A percentile compares a stretch with the other conserved stretches of the same genome.
Evolutionary conservation across 2,888 invertebrate genomes (phyloP).

Genomic region (Cartodere bifasciata): DNA sequence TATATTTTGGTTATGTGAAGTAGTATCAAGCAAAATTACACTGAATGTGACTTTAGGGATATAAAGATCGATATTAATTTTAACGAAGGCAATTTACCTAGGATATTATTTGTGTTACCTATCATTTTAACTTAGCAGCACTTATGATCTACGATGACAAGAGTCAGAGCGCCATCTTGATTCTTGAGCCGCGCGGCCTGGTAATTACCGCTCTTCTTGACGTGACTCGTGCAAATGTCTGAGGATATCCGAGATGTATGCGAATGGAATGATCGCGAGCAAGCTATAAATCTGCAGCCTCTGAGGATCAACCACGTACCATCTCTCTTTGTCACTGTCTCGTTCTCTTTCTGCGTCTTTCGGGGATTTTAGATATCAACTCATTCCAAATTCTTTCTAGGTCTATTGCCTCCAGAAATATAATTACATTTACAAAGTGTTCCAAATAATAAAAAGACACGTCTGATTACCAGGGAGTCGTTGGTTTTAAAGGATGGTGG

Average conservation of each 20-base stretch:
- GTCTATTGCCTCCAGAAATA: neutral
- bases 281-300: constrained; percentile 27
- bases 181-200: no score
- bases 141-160: constrained; percentile 27
- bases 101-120: constrained; percentile 21
- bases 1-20: no score
- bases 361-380: no score
- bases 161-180: constrained; percentile 25
- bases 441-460: neutral
- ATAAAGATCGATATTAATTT: constrained; percentile 19
- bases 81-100: constrained; percentile 26
- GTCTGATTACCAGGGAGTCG: neutral
- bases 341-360: constrained; percentile 17
- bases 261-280: constrained; percentile 25
- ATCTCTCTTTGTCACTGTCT: constrained; percentile 31
- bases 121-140: constrained; percentile 20
- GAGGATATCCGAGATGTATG: constrained; percentile 15
- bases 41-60: no score
- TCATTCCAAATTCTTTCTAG: no score
- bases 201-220: constrained; percentile 27
- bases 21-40: no score
- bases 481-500: no score
- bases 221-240: constrained; percentile 20
- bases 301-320: constrained; percentile 29
- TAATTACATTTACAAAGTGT: neutral